Evolutionary conservation across 2,888 invertebrate genomes (phyloP).

Genomic region (Spisula solida): DNA sequence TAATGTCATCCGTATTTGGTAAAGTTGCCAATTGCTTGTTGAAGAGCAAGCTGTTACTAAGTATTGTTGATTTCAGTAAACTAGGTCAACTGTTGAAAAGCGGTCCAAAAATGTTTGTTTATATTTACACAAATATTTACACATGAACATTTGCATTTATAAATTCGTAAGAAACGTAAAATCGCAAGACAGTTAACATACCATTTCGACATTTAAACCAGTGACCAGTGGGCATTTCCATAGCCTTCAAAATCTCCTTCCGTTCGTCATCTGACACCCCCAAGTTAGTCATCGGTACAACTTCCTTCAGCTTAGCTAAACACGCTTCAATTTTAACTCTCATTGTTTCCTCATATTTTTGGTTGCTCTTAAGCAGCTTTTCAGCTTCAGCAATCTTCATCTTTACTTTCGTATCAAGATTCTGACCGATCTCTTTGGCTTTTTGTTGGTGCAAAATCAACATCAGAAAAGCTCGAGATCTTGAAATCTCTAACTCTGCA

Average conservation of each 20-base stretch:
- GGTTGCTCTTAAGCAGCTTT: conserved; percentile 49
- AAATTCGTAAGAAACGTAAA: background rate
- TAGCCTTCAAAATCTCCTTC: conserved; percentile 89
- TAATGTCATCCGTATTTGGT: too few species aligned
- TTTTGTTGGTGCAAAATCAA: conserved; percentile 55
- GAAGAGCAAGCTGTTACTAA: too few species aligned
- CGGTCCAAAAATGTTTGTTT: too few species aligned
- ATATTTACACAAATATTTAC: too few species aligned
- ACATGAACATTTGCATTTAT: background rate
- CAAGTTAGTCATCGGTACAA: conserved; percentile 58
- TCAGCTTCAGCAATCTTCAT: conserved; percentile 43
- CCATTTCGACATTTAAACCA: conserved; percentile 93
- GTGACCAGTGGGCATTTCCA: conserved; percentile 90
- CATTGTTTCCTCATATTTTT: conserved; percentile 43
- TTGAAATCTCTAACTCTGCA: conserved; percentile 70
- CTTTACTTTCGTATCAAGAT: conserved; percentile 40
- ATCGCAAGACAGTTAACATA: conserved; percentile 55
- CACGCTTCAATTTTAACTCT: conserved; percentile 43
- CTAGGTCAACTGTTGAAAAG: too few species aligned
- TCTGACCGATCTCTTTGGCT: conserved; percentile 14
- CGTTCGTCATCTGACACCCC: conserved; percentile 88
- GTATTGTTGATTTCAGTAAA: too few species aligned
- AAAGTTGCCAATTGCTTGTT: too few species aligned
- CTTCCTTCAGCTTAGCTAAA: conserved; percentile 61
- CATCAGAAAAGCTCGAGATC: conserved; percentile 55